These are phyloP conservation scores for Temnopleurus reevesii DNA, from an alignment of 53 echinoderm and acorn worm species.

Conservation along the genomic window DNA sequence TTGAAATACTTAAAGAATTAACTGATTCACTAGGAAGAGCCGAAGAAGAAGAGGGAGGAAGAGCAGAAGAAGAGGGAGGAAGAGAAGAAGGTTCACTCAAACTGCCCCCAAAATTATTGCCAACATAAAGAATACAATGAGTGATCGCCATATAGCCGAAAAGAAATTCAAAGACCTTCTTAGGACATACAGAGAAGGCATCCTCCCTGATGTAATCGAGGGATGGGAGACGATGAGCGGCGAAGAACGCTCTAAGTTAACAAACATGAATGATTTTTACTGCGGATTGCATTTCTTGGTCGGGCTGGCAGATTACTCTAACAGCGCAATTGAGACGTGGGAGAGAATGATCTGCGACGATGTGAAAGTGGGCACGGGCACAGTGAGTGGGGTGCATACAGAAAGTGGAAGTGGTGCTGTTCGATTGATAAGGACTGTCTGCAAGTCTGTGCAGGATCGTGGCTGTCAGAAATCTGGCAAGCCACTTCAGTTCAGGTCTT, in stretches of 20 bases:
- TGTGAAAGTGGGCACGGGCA: constrained; percentile 44
- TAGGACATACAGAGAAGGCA: constrained; percentile 28
- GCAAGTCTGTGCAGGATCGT: background rate
- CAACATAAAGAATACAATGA: constrained; percentile 65
- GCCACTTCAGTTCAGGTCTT: background rate
- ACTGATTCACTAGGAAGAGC: background rate
- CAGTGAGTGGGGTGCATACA: background rate
- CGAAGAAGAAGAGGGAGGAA: background rate
- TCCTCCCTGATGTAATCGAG: constrained; percentile 48
- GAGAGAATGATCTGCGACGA: constrained; percentile 65
- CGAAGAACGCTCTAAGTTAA: background rate
- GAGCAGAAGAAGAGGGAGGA: too few relatives aligned
- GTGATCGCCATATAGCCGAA: constrained; percentile 49
- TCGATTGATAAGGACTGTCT: background rate
- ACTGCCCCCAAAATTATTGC: constrained; percentile 25
- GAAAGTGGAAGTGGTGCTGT: background rate
- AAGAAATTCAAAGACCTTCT: constrained; percentile 61
- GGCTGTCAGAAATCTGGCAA: background rate
- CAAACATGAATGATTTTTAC: constrained; percentile 56
- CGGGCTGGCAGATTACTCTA: constrained; percentile 58
- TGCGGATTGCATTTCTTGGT: constrained; percentile 70
- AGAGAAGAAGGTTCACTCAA: too few relatives aligned
- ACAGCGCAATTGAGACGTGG: constrained; percentile 44
- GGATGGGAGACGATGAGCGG: constrained; percentile 55
- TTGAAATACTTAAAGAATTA: background rate